Conservation (phyloP, 1,140 invertebrate species). For the Elymnias hypermnestra region DNA sequence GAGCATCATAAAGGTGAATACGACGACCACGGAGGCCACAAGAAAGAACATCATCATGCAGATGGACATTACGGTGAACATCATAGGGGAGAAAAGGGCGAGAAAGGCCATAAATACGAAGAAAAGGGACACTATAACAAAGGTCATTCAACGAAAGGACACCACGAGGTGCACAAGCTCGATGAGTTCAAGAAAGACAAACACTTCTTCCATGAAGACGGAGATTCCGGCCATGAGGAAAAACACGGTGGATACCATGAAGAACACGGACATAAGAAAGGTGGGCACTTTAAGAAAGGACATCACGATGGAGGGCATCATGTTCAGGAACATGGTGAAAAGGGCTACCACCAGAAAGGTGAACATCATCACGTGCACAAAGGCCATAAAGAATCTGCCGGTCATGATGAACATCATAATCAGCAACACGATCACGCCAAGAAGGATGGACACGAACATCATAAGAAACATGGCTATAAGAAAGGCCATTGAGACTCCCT, state of each 20-base stretch:
- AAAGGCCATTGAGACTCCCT: constrained; percentile 62
- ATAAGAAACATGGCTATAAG: constrained; percentile 75
- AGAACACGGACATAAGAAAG: constrained; percentile 81
- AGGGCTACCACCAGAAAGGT: constrained; percentile 82
- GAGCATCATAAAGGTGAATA: constrained; percentile 83
- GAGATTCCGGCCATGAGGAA: constrained; percentile 83
- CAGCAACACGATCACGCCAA: constrained; percentile 80
- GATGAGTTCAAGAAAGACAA: no score
- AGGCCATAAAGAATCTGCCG: constrained; percentile 72
- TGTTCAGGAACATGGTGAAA: constrained; percentile 82
- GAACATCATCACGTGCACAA: constrained; percentile 69
- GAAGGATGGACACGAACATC: constrained; percentile 78
- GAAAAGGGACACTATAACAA: constrained; percentile 83
- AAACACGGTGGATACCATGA: constrained; percentile 82
- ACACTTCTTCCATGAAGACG: constrained; percentile 87
- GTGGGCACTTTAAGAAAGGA: constrained; percentile 81
- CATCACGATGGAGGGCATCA: constrained; percentile 81
- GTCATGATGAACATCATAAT: constrained; percentile 76
- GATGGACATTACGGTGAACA: constrained; percentile 85
- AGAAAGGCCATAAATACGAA: constrained; percentile 79
- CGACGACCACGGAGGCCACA: constrained; percentile 82
- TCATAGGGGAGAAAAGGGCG: constrained; percentile 80
- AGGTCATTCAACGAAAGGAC: constrained; percentile 86
- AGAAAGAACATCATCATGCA: constrained; percentile 84
- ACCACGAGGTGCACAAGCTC: constrained; percentile 84